Base-by-base conservation (phyloP, 2,888 invertebrate species). In the Cosmia trapezina region DNA sequence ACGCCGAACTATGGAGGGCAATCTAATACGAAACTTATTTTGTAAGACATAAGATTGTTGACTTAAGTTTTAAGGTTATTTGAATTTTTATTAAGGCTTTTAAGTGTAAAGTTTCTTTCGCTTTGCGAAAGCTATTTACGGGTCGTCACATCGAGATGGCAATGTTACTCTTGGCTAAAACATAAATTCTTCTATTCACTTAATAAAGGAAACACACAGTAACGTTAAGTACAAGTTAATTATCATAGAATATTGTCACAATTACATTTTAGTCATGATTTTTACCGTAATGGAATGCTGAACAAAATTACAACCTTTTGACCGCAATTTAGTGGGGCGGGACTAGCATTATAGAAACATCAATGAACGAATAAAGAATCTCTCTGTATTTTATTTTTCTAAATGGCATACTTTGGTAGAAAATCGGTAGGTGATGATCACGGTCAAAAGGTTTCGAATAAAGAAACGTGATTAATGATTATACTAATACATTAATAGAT, bases 241-340 rank as follows among this genome's bases (percentile, higher is more conserved):
- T 78, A 78, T 73, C 33, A 68, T 72, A 80, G 11, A 81, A 69
- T 81, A 80, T 76, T 76, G 80, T 80, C 80, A 54, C n/a, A 59
- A 73, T 81, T 81, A 57, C 80, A 53, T 65, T 78, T 19, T 61
- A 65, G 73, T 61, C 64, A 68, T 57, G 33, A 60, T 74, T 74
- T 64, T 49, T 56, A 72, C 43, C 12, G n/a, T 56, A 73, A 62
- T 72, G 51, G 37, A 51, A 59, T 61, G 71, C 28, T 8, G n/a
- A 51, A 49, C 9, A 41, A 49, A 60, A 37, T n/a, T 12, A 33
- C 14, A 45, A 28, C 17, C 6, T 54, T 47, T 73, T 41, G 47
- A 73, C n/a, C n/a, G 22, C 45, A n/a, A 49, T 45, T n/a, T 67
- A 14, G n/a, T 41, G 17, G 61, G 22, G 19, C 2, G 69, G 28